A percentile compares a stretch with the other conserved stretches of the same genome.
Conservation (phyloP, 2,888 invertebrate species). For the Meta bourneti region DNA sequence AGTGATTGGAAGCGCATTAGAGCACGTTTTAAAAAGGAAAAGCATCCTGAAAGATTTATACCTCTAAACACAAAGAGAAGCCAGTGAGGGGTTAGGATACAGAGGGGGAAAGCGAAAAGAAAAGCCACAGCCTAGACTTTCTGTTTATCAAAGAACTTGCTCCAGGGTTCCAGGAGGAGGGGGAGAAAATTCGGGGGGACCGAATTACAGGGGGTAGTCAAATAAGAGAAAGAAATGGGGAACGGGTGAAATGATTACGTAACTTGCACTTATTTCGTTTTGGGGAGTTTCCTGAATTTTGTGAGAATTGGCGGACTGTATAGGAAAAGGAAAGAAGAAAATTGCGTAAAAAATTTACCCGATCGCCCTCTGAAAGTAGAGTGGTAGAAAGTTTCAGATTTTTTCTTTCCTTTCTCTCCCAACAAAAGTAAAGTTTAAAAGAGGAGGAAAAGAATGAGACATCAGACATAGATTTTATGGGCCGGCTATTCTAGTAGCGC, state of each 20-base stretch:
- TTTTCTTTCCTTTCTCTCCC: conserved; percentile 7
- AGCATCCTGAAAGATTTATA: conserved; percentile 75
- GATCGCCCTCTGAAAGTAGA: conserved; percentile 52
- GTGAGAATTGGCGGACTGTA: conserved; percentile 72
- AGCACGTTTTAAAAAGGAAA: conserved; percentile 76
- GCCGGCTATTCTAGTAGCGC: conserved; percentile 41
- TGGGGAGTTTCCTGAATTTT: conserved; percentile 73
- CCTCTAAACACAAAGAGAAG: conserved; percentile 73
- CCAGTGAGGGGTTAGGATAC: conserved; percentile 53
- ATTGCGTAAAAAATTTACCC: conserved; percentile 73
- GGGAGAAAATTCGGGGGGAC: conserved; percentile 41
- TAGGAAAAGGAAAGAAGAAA: conserved; percentile 47
- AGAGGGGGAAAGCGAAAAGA: conserved; percentile 41
- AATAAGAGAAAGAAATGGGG: conserved; percentile 74
- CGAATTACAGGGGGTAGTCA: conserved; percentile 63
- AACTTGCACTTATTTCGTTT: conserved; percentile 76
- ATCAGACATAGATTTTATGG: conserved; percentile 69
- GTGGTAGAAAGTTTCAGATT: conserved; percentile 51
- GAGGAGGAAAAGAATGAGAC: conserved; percentile 33
- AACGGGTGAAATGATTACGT: conserved; percentile 74
- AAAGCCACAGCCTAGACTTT: conserved; percentile 65
- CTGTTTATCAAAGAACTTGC: conserved; percentile 75
- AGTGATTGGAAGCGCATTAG: conserved; percentile 76
- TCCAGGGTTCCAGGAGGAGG: conserved; percentile 42
- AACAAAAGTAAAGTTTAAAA: conserved; percentile 51